Base-by-base conservation (phyloP, 2,797 vertebrate species). In the Thalassophryne amazonica region DNA sequence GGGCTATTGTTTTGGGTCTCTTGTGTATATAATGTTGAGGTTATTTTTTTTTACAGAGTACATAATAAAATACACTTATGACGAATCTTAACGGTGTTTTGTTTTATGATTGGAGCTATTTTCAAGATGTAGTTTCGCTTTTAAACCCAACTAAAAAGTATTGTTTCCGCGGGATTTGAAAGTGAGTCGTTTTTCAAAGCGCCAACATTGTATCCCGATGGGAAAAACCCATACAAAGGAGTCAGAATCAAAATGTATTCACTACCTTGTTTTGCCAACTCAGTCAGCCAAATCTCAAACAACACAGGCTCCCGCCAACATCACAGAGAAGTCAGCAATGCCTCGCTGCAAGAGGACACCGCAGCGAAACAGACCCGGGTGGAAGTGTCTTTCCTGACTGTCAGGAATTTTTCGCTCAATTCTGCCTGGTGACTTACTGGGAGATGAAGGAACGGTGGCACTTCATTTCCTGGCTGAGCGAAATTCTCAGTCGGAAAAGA, bases 231-330 rank as follows among this genome's bases (percentile, higher is more conserved):
- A 73, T 49, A 84, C 77, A 85, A 85, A 85, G 78, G 79, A 71
- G 64, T 76, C 49, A 14, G 67, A 85, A 83, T 84, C 72, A 78
- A 82, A 86, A 84, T 80, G 78, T 73, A 77, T 83, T 84, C 78
- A 50, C 76, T 83, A 82, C 86, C 76, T 85, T 85, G 76, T 83
- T 86, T 85, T 88, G 87, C 85, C 87, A 86, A 81, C 78, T 84
- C 78, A 78, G 76, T 81, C 76, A 64, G 83, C 85, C 83, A 87
- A 86, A 88, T 87, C 86, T 84, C 81, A 77, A 86, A 86, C 83
- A 84, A 84, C 76, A 83, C 81, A 88, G 84, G 77, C 85, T 77
- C 70, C 72, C 59, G 78, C 60, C 73, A 54, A 83, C 86, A 85
- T 87, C 86, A 86, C 78, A 85, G 76, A 78, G 49, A 39, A 73